Base-by-base conservation (phyloP, 2,888 invertebrate species). In the Torymus auratus region DNA sequence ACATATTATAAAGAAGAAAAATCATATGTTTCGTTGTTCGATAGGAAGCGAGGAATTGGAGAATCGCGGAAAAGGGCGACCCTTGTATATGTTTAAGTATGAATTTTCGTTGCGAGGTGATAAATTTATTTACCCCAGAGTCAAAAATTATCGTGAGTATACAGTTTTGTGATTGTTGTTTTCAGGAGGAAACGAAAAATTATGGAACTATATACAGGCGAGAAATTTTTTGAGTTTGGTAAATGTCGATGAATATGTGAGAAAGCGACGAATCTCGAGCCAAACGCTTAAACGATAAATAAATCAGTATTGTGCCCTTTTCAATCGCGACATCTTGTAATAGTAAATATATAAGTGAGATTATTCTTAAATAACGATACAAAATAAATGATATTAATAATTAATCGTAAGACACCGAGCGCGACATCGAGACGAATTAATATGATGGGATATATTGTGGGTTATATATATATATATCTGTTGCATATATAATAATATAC, bases 261-360 rank as follows among this genome's bases (percentile, higher is more conserved):
- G 20, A 20, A 20, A 20, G 20, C 20, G 20, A 20, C 20, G 20
- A 20, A 20, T 20, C n/a, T 56, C 2, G 56, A 67, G 55, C 28
- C 23, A 58, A 65, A 60, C 15, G 52, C 41, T 60, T 67, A 53
- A 17, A 53, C 15, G 17, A 55, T 53, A 79, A 73, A 73, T 65
- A 61, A 74, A 80, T 80, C 79, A 80, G 74, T 78, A 78, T 80
- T 62, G 64, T 65, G 68, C 77, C 68, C 68, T 81, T 81, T 81
- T 64, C 28, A 10, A 73, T 20, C 52, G 62, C 61, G 53, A 50
- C 60, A 60, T 12, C 67, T 58, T 77, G 50, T 64, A 68, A 68
- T 72, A 81, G 62, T 76, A 53, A 20, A 20, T 20, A 20, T 20
- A 53, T 74, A 80, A 73, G 61, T 17, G 10, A 53, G 14, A 62